Evolutionary conservation across 2,797 vertebrate species (phyloP).

Genomic region (Oophaga sylvatica): DNA sequence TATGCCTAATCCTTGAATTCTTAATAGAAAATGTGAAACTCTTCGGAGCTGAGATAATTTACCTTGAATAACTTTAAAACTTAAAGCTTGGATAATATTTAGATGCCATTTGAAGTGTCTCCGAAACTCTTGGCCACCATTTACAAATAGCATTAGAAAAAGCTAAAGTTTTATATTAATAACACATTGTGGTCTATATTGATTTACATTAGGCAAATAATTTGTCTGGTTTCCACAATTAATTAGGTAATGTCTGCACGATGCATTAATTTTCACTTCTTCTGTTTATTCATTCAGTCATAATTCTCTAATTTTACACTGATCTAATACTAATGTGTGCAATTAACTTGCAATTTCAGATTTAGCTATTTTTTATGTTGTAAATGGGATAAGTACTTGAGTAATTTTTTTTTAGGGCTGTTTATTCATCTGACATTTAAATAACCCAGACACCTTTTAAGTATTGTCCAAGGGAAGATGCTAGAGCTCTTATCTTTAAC

Average conservation of each 20-base stretch:
- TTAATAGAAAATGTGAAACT: slow-evolving; percentile 42
- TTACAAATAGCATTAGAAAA: background rate
- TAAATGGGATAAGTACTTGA: slow-evolving; percentile 25
- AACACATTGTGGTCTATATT: background rate
- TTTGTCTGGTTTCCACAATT: background rate
- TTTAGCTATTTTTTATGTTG: slow-evolving; percentile 23
- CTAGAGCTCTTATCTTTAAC: background rate
- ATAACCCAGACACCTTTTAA: background rate
- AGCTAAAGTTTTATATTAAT: background rate
- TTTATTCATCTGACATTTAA: slow-evolving; percentile 27
- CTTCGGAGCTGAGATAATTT: background rate
- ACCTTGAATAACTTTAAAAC: slow-evolving; percentile 30
- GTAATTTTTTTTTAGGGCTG: slow-evolving; percentile 28
- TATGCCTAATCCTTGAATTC: slow-evolving; percentile 42
- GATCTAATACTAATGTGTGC: slow-evolving; percentile 25
- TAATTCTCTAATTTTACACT: slow-evolving; percentile 22
- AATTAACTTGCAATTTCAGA: slow-evolving; percentile 35
- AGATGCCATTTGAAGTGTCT: slow-evolving; percentile 10
- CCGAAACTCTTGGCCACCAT: background rate
- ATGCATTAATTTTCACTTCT: background rate
- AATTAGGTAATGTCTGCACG: background rate
- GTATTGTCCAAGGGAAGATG: background rate
- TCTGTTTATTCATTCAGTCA: slow-evolving; percentile 22
- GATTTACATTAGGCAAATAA: background rate
- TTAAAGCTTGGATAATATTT: slow-evolving; percentile 39